Evolutionary conservation across 2,888 invertebrate species (phyloP).

Genomic region (Agonopterix arenella): DNA sequence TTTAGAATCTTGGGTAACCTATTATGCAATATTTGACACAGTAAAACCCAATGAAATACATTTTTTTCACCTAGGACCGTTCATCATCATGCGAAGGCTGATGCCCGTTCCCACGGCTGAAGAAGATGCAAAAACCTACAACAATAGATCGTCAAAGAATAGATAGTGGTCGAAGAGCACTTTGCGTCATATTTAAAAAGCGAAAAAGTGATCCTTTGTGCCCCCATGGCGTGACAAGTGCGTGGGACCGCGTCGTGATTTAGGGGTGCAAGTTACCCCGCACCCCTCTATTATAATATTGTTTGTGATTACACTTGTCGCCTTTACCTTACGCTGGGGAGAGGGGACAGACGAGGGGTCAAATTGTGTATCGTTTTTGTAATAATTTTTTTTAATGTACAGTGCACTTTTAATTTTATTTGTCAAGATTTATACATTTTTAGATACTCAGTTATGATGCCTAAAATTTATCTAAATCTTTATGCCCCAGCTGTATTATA

Average conservation of each 20-base stretch:
- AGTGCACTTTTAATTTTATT: no score
- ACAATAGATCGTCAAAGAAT: conserved; percentile 34
- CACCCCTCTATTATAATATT: conserved; percentile 31
- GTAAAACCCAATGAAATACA: neutral
- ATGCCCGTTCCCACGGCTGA: conserved; percentile 41
- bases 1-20: no score
- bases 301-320: conserved; percentile 51
- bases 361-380: no score
- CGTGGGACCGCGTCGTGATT: conserved; percentile 32
- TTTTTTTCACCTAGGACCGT: conserved; percentile 19
- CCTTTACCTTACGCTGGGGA: conserved; percentile 18
- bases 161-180: conserved; percentile 29
- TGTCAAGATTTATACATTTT: no score
- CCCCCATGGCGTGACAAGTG: conserved; percentile 61
- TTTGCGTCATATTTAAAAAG: conserved; percentile 54
- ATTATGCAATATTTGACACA: no score
- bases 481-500: no score
- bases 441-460: no score
- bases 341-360: conserved; percentile 5
- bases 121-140: conserved; percentile 45
- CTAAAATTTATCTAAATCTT: no score
- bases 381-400: no score
- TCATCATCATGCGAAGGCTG: conserved; percentile 18
- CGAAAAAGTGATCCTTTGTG: conserved; percentile 32
- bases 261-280: conserved; percentile 28